A percentile compares a stretch with the other conserved stretches of the same genome.
Evolutionary conservation across 2,113 vertebrate species (phyloP).

Genomic region (Phalacrocorax carbo): DNA sequence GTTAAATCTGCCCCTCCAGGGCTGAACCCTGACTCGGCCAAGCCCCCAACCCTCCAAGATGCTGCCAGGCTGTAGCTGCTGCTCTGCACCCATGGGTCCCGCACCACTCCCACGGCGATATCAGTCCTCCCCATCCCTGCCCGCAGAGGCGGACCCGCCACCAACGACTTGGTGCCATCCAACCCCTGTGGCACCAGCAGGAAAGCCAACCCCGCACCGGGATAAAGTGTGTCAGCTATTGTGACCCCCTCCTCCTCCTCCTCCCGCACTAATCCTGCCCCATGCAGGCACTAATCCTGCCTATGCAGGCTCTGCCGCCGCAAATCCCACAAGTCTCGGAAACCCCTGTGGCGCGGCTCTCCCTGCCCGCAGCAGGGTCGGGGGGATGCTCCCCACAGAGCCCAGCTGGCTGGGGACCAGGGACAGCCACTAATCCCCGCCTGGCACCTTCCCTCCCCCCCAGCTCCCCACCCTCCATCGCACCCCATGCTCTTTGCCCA

Average conservation of each 20-base stretch:
- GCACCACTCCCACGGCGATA: accelerated
- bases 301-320: accelerated
- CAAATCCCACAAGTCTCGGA: not conserved
- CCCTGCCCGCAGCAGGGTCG: not conserved
- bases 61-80: not conserved
- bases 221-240: not conserved
- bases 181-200: not conserved
- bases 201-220: not conserved
- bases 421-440: not conserved
- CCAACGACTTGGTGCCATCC: accelerated
- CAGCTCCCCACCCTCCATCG: accelerated
- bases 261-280: not conserved
- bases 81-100: not conserved
- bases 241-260: not conserved
- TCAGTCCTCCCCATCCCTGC: accelerated
- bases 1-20: not conserved
- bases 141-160: accelerated
- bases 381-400: not conserved
- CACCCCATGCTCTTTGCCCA: not conserved
- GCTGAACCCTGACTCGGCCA: accelerated
- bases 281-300: not conserved
- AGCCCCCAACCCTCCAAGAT: accelerated
- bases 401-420: not conserved
- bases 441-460: too few relatives aligned
- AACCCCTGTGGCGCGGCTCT: not conserved